Percentiles rank a stretch among this genome's conserved stretches.
phyloP scores from a whole-genome alignment of 2,113 vertebrate genomes.

The Chascanopsetta lugubris region DNA sequence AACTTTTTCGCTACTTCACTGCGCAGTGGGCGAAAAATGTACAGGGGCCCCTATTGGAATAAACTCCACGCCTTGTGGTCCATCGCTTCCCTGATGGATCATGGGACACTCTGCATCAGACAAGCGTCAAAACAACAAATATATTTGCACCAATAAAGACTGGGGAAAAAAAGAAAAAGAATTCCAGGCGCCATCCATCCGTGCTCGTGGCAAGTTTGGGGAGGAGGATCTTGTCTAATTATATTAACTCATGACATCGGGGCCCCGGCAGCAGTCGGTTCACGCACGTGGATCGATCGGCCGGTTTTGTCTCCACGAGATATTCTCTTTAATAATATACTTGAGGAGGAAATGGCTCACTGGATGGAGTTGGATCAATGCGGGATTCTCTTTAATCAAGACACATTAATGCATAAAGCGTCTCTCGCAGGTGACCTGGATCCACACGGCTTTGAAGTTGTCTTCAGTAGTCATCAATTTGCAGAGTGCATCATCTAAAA shows the following conservation, averaged over 20 bases:
- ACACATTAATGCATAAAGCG: constrained; percentile 56
- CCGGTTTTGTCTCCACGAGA: constrained; percentile 34
- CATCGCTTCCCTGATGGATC: constrained; percentile 45
- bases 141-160: constrained; percentile 50
- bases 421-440: constrained; percentile 74
- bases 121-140: constrained; percentile 51
- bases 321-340: constrained; percentile 27
- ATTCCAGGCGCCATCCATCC: constrained; percentile 1
- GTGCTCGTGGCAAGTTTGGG: constrained; percentile 17
- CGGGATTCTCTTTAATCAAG: constrained; percentile 59
- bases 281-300: constrained; percentile 16
- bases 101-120: constrained; percentile 33
- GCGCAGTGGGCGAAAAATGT: constrained; percentile 29
- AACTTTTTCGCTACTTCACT: constrained; percentile 34
- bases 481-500: constrained; percentile 62
- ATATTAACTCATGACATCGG: constrained; percentile 2
- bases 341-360: constrained; percentile 8
- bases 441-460: constrained; percentile 74
- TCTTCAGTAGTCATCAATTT: constrained; percentile 75
- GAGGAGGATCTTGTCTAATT: constrained; percentile 41
- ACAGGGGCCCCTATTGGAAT: constrained; percentile 4
- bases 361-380: constrained; percentile 51
- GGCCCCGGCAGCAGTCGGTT: background rate
- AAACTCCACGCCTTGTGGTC: constrained; percentile 33
- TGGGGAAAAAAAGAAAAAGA: no score